phyloP scores from a whole-genome alignment of 92 coral and sea anemone species.

The Parazoanthus swiftii region DNA sequence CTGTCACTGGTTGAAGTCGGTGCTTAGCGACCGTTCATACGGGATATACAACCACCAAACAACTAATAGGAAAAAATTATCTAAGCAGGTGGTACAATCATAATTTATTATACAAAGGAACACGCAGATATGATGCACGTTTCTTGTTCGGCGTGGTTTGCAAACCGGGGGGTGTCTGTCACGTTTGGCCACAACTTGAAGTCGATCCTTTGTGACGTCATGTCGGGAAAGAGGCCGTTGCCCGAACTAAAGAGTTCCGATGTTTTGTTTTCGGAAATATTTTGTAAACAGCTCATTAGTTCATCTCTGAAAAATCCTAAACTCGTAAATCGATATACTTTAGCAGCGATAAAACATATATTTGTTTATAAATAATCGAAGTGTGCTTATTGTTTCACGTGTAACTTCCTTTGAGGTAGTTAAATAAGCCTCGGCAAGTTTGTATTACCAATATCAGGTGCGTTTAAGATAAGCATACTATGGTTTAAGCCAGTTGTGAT shows the following conservation, averaged over 20 bases:
- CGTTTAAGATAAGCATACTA: neutral
- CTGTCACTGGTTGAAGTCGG: neutral
- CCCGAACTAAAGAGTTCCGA: neutral
- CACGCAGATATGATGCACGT: slow-evolving; percentile 2
- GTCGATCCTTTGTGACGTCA: slow-evolving; percentile 4
- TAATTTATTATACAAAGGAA: neutral
- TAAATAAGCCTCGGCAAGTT: slow-evolving; percentile 30
- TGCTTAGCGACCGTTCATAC: too few relatives aligned
- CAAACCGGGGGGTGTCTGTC: neutral
- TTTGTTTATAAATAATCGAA: slow-evolving; percentile 28
- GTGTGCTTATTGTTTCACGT: neutral
- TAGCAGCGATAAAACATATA: neutral
- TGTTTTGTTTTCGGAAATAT: neutral
- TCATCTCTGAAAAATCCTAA: neutral
- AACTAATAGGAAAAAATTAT: neutral
- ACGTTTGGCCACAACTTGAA: neutral
- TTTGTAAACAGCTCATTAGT: neutral
- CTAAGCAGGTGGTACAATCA: neutral
- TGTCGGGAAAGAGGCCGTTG: neutral
- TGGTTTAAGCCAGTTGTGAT: slow-evolving; percentile 17
- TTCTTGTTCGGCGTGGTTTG: neutral
- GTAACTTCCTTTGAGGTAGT: neutral
- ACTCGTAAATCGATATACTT: neutral
- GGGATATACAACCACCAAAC: too few relatives aligned
- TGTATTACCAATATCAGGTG: neutral